Conservation (phyloP, 2,888 invertebrate genomes). For the Drosophila histrio region DNA sequence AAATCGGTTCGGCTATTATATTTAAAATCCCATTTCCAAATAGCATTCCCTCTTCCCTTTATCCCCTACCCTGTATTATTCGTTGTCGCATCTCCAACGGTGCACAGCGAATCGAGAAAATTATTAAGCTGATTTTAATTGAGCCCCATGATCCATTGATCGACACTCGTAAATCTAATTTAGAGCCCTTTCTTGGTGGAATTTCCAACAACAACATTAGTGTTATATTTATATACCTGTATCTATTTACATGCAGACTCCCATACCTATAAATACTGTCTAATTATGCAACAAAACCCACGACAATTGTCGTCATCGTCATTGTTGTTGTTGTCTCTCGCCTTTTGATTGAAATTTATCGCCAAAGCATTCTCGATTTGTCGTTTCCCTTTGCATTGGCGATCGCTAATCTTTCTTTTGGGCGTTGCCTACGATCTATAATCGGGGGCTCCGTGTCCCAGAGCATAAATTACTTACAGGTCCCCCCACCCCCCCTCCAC, state of each 20-base stretch:
- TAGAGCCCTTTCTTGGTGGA: conserved; percentile 55
- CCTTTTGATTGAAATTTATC: conserved; percentile 71
- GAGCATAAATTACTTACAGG: conserved; percentile 40
- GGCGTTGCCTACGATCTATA: conserved; percentile 31
- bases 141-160: conserved; percentile 72
- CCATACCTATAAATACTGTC: conserved; percentile 14
- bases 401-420: conserved; percentile 44
- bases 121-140: conserved; percentile 82
- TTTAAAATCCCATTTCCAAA: background rate
- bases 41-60: background rate
- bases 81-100: conserved; percentile 27
- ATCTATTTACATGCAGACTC: background rate
- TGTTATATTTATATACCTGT: background rate
- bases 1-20: conserved; percentile 31
- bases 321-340: conserved; percentile 18
- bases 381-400: conserved; percentile 33
- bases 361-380: conserved; percentile 59
- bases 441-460: conserved; percentile 3
- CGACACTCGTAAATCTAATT: conserved; percentile 81
- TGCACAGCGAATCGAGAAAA: conserved; percentile 34
- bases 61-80: background rate
- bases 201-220: conserved; percentile 21
- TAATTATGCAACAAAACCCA: conserved; percentile 72
- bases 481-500: background rate
- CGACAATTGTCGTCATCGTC: conserved; percentile 49